Percentiles rank a stretch among this genome's conserved stretches.
Conservation (phyloP, 2,797 vertebrate genomes). For the Poecilia velifera region DNA sequence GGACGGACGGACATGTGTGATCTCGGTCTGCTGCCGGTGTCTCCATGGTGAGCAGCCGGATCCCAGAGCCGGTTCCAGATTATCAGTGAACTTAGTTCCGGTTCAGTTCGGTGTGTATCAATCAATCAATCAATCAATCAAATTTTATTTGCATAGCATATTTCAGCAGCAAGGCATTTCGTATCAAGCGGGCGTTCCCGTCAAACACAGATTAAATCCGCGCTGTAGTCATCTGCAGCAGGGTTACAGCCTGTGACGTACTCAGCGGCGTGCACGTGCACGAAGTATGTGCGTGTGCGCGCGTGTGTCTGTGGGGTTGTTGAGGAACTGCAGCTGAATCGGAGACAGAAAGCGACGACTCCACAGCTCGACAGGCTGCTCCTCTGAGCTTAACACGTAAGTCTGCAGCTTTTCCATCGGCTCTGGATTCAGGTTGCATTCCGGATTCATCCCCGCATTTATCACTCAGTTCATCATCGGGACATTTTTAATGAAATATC, state of each 20-base stretch:
- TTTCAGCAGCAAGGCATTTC: too few species aligned
- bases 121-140: too few species aligned
- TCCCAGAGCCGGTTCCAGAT: background rate
- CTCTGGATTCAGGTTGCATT: background rate
- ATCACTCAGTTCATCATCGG: background rate
- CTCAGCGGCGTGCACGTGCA: background rate
- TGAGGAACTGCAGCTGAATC: conserved; percentile 48
- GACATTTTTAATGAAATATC: background rate
- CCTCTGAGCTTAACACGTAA: conserved; percentile 53
- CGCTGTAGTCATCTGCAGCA: conserved; percentile 37
- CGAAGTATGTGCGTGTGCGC: background rate
- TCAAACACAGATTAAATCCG: conserved; percentile 11
- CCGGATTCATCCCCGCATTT: background rate
- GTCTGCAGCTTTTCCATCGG: conserved; percentile 13
- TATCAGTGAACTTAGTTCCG: conserved; percentile 8
- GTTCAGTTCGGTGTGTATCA: background rate
- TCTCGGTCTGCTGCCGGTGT: background rate
- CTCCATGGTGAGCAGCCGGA: background rate
- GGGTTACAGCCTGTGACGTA: conserved; percentile 52
- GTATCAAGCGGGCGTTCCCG: background rate
- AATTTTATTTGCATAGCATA: too few species aligned
- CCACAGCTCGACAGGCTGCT: conserved; percentile 47
- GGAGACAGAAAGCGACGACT: conserved; percentile 50
- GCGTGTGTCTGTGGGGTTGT: conserved; percentile 4
- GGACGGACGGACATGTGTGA: too few species aligned